Evolutionary conservation across 2,888 invertebrate genomes (phyloP), one percentile per base, ranked within the genome.

Genomic region (Megaustenia siamemsis): DNA sequence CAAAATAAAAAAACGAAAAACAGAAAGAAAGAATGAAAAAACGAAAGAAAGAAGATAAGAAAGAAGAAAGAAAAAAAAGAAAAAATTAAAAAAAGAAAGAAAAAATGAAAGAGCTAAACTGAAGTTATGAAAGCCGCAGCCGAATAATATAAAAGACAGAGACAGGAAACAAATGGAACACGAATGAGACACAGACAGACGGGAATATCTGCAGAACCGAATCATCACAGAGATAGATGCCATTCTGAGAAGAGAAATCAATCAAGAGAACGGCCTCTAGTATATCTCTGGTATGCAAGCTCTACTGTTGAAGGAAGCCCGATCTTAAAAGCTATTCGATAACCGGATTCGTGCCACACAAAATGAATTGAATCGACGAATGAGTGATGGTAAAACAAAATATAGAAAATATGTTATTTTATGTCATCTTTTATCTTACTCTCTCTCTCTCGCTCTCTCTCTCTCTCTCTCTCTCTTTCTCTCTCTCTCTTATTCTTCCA

Each of bases 301-400:
- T 28, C 73, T 21, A 18, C 2, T 28, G 15, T 32, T 15, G 49
- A 21, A 73, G 6, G 18, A 4, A 15, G 5, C 28, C 32, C 2
- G 28, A 6, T 15, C 45, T 73, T 35, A 73, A 73, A 73, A 73
- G 21, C 73, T 15, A n/a, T 32, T 73, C 73, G 49, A 73, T 73
- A 49, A 45, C n/a, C 49, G 49, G 49, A 73, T 49, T 73, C 18
- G 32, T 73, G 32, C 28, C 49, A n/a, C 0, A 49, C 18, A 49
- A 45, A 18, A 32, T 10, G 21, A 32, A 32, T 32, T 73, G 49
- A 32, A 32, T 32, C 28, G 32, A 0, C 0, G 32, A 32, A 32
- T 12, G 49, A 73, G 8, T 63, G 63, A 12, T 21, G 63, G 63
- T 18, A 32, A 18, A 32, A 10, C 6, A 63, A 28, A 15, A 63